phyloP scores from a whole-genome alignment of 2,888 invertebrate genomes.

The Thecocarcelia acutangulata region DNA sequence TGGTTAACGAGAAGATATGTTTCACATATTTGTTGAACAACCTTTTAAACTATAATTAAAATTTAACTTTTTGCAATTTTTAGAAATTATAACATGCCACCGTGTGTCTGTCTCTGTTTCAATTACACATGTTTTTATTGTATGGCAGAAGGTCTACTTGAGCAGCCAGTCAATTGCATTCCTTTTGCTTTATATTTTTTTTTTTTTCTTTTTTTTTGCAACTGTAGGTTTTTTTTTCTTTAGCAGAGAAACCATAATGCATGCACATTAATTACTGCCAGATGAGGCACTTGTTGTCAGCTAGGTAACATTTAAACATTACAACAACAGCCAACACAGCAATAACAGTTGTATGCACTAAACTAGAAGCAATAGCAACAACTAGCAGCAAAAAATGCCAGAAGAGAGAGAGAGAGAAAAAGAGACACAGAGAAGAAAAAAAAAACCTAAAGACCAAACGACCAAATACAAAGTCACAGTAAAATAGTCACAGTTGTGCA shows the following conservation, averaged over 20 bases:
- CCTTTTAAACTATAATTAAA: conserved; percentile 59
- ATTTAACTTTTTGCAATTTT: conserved; percentile 37
- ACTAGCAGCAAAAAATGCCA: conserved; percentile 27
- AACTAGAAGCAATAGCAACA: conserved; percentile 15
- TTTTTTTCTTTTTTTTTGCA: conserved; percentile 18
- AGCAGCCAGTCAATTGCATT: conserved; percentile 54
- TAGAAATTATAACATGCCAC: conserved; percentile 55
- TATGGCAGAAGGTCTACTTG: conserved; percentile 61
- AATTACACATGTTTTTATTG: conserved; percentile 41
- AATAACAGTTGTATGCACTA: conserved; percentile 3
- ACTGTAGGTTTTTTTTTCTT: conserved; percentile 2
- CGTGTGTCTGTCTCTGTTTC: not conserved
- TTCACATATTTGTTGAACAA: conserved; percentile 35
- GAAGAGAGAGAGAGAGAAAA: conserved; percentile 1
- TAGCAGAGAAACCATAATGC: conserved; percentile 50
- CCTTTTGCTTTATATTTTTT: conserved; percentile 16
- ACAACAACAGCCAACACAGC: conserved; percentile 30
- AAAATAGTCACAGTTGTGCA: conserved; percentile 69
- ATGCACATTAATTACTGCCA: conserved; percentile 68
- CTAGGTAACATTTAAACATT: conserved; percentile 60
- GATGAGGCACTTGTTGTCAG: conserved; percentile 68
- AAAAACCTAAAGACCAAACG: conserved; percentile 62
- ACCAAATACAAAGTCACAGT: conserved; percentile 65
- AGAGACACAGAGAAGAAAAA: conserved; percentile 5
- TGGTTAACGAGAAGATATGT: not conserved